Percentiles rank a stretch among this genome's conserved stretches.
phyloP scores from a whole-genome alignment of 2,797 vertebrate species.

The Sebastes baramenuke region DNA sequence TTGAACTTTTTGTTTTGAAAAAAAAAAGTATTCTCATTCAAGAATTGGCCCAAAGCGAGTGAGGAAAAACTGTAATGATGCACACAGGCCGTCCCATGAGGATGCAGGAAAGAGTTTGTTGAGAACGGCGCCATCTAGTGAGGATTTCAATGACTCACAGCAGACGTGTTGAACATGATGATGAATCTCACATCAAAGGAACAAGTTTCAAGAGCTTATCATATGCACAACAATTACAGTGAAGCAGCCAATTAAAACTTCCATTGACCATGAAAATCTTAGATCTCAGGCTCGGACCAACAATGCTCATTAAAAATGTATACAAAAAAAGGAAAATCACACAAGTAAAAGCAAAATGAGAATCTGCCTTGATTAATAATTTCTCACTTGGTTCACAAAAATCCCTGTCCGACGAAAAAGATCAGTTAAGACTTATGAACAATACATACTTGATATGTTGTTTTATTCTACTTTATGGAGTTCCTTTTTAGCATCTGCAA shows the following conservation, averaged over 20 bases:
- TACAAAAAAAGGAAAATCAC: background rate
- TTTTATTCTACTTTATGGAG: background rate
- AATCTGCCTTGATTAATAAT: background rate
- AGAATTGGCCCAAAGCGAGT: too few relatives aligned
- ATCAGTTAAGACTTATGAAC: background rate
- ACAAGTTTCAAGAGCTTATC: background rate
- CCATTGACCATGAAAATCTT: background rate
- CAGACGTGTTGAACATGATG: background rate
- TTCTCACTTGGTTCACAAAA: background rate
- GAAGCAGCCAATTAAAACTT: too few relatives aligned
- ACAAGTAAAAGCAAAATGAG: too few relatives aligned
- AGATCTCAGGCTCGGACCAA: background rate
- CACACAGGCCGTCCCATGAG: background rate
- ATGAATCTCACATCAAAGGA: background rate
- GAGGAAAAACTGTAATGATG: background rate
- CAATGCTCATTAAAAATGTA: background rate
- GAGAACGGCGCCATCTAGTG: constrained; percentile 68
- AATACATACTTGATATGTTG: background rate
- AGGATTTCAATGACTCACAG: background rate
- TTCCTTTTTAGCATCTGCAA: background rate
- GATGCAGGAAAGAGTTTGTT: background rate
- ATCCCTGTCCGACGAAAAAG: background rate
- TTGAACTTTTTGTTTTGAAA: too few relatives aligned
- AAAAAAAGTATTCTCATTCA: too few relatives aligned
- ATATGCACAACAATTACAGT: background rate